Evolutionary conservation across 2,888 invertebrate genomes (phyloP).

Genomic region (Trisateles emortualis): DNA sequence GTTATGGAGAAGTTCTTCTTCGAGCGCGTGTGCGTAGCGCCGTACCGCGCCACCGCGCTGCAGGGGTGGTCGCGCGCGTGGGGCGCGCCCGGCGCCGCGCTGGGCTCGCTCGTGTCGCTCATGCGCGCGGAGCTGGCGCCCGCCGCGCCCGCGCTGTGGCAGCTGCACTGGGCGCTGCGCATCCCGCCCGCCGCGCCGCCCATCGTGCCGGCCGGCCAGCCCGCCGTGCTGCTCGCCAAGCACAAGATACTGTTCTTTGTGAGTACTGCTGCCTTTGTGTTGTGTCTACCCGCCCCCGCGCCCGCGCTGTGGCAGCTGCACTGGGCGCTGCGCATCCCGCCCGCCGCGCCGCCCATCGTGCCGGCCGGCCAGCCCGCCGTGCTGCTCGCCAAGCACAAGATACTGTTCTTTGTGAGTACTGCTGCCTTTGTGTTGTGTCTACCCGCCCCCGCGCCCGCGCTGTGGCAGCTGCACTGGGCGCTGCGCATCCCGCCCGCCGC

Average conservation of each 20-base stretch:
- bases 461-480: slow-evolving; percentile 97
- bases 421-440: too few relatives aligned
- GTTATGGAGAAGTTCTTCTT: slow-evolving; percentile 98
- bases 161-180: slow-evolving; percentile 96
- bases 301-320: slow-evolving; percentile 94
- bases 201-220: slow-evolving; percentile 96
- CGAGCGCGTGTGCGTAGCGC: slow-evolving; percentile 94
- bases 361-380: slow-evolving; percentile 97
- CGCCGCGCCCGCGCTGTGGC: slow-evolving; percentile 90
- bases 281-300: slow-evolving; percentile 57
- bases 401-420: slow-evolving; percentile 95
- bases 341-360: slow-evolving; percentile 94
- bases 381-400: slow-evolving; percentile 94
- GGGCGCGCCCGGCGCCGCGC: slow-evolving; percentile 94
- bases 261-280: slow-evolving; percentile 68
- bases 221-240: slow-evolving; percentile 94
- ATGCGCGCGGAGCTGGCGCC: slow-evolving; percentile 90
- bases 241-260: slow-evolving; percentile 97
- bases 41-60: slow-evolving; percentile 96
- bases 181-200: slow-evolving; percentile 96
- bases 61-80: slow-evolving; percentile 95
- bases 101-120: slow-evolving; percentile 97
- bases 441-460: slow-evolving; percentile 76
- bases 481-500: slow-evolving; percentile 96
- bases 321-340: slow-evolving; percentile 97